phyloP scores from a whole-genome alignment of 2,797 vertebrate species.

The Clarias platycephalus region DNA sequence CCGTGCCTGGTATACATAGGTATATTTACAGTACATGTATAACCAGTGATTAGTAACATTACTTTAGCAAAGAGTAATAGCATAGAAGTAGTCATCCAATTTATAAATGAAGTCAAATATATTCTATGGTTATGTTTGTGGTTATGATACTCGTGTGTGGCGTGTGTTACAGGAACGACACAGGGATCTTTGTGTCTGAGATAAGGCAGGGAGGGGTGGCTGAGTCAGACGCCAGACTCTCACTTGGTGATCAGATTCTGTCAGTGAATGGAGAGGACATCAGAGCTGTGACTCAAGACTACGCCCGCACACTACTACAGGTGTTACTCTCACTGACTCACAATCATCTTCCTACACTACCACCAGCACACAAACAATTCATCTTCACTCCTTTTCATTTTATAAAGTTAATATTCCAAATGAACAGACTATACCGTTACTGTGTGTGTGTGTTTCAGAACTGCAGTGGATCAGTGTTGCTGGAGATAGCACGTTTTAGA shows the following conservation, averaged over 20 bases:
- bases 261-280: slow-evolving; percentile 90
- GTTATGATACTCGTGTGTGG: neutral
- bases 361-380: neutral
- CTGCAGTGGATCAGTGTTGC: slow-evolving; percentile 78
- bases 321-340: slow-evolving; percentile 61
- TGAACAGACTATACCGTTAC: neutral
- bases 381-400: neutral
- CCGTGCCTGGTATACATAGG: neutral
- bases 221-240: slow-evolving; percentile 84
- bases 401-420: neutral
- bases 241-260: slow-evolving; percentile 93
- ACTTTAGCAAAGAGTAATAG: neutral
- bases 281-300: slow-evolving; percentile 83
- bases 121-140: no score
- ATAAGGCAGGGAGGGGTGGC: slow-evolving; percentile 87
- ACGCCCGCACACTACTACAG: slow-evolving; percentile 84
- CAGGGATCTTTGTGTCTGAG: slow-evolving; percentile 93
- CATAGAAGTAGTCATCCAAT: neutral
- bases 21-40: neutral
- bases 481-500: slow-evolving; percentile 93
- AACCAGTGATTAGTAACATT: neutral
- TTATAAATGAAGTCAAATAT: neutral
- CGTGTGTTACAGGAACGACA: slow-evolving; percentile 63
- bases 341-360: neutral
- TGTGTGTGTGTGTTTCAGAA: slow-evolving; percentile 68